Evolutionary conservation across 2,113 vertebrate species (phyloP), one percentile per base, ranked within the genome.

Genomic region (Erythrocercus mccallii): DNA sequence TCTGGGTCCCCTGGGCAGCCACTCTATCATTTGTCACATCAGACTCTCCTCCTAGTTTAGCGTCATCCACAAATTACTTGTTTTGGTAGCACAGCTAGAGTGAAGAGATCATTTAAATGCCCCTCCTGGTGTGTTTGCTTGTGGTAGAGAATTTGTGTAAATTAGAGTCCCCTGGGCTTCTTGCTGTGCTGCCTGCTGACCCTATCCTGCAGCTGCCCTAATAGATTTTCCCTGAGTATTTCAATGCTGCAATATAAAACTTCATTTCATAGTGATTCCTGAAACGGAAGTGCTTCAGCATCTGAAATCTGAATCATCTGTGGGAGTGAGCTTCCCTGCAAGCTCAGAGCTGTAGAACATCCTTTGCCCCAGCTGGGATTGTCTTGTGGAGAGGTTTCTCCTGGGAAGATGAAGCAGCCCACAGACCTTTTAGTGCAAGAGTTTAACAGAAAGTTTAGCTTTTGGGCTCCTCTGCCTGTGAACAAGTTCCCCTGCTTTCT

Each of bases 1-100:
- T 53, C 62, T 14, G 28, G 20, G 25, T 65, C 45, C 57, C 92
- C 92, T 42, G 51, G 37, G 88, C 5, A 10, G 74, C 58, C 3
- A 0, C 33, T 86, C 42, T 56, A 22, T 72, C 74, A 73, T 88
- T 77, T 88, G 45, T 88, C 92, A 92, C 80, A 66, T 42, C 47
- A 90, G 81, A 24, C 31, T 86, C 68, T 77, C 48, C 66, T 33
- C 42, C n/a, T 70, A 31, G 62, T 62, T 88, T 50, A 88, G 66
- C 47, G 80, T 60, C 74, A 82, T 81, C 81, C 78, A 82, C 65
- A 93, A 88, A 95, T 94, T 83, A 20, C 74, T 85, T 92, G 89
- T 76, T 82, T 90, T 51, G 71, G 71, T 73, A 85, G 71, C 58
- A 28, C 62, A 90, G 70, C 42, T 15, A 38, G 66, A 82, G 61